Evolutionary conservation across 64 coral and sea anemone genomes (phyloP).

Genomic region (Platygyra sinensis): DNA sequence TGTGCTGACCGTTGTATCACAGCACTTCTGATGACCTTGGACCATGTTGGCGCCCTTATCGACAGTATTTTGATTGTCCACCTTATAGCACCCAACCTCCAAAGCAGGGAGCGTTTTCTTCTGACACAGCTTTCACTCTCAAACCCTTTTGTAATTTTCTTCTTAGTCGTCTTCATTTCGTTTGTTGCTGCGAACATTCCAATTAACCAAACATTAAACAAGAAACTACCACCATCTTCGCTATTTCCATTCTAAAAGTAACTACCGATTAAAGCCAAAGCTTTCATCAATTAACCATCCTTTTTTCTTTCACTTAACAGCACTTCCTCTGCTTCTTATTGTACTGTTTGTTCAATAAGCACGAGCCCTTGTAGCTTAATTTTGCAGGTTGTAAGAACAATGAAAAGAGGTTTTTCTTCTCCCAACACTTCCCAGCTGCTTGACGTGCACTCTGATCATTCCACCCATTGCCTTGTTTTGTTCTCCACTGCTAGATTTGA

Average conservation of each 20-base stretch:
- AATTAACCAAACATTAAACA: too few species aligned
- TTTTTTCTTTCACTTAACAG: not conserved
- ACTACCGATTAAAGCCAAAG: not conserved
- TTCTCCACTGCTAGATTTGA: constrained; percentile 14
- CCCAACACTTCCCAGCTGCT: not conserved
- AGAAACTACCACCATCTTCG: not conserved
- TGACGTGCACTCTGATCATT: not conserved
- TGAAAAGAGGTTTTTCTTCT: not conserved
- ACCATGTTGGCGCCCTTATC: too few species aligned
- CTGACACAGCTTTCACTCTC: too few species aligned
- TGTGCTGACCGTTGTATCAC: too few species aligned
- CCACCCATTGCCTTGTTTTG: not conserved
- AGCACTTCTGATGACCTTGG: too few species aligned
- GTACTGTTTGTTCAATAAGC: not conserved
- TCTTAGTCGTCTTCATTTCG: too few species aligned
- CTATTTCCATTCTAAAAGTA: not conserved
- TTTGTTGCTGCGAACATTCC: too few species aligned
- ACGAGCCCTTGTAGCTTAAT: not conserved
- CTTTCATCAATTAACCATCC: not conserved
- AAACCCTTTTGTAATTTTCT: too few species aligned
- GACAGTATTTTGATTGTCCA: too few species aligned
- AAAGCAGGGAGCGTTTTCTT: too few species aligned
- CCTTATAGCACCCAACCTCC: too few species aligned
- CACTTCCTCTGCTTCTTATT: not conserved
- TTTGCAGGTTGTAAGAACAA: not conserved